phyloP scores from a whole-genome alignment of 2,888 invertebrate genomes.

The Trissolcus brochymenae region DNA sequence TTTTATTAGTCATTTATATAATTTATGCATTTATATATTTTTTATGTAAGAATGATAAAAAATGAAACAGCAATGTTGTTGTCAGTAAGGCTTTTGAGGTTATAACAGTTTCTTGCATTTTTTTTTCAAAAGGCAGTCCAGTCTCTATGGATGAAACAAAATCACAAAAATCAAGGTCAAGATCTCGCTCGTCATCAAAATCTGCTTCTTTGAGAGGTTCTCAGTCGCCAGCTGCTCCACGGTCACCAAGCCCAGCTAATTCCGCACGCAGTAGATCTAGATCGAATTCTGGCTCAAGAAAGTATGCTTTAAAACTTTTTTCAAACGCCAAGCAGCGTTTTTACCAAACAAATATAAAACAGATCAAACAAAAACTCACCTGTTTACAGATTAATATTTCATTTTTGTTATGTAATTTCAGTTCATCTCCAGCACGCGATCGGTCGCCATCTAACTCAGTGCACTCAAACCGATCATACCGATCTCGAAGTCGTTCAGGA shows the following conservation, averaged over 20 bases:
- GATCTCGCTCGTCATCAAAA: conserved; percentile 61
- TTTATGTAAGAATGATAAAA: too few species aligned
- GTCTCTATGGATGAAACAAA: conserved; percentile 5
- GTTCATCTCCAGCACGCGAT: conserved; percentile 14
- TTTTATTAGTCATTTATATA: too few species aligned
- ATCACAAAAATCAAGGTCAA: conserved; percentile 63
- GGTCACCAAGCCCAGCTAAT: conserved; percentile 63
- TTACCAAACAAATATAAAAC: background rate
- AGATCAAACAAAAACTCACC: background rate
- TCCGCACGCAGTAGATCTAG: conserved; percentile 63
- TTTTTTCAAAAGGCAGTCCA: too few species aligned
- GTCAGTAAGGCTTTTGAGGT: too few species aligned
- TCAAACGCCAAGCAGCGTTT: too few species aligned
- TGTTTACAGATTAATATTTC: too few species aligned
- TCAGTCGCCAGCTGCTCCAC: conserved; percentile 28
- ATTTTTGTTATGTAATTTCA: conserved; percentile 4
- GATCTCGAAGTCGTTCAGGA: conserved; percentile 19
- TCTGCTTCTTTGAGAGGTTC: conserved; percentile 52
- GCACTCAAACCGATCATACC: conserved; percentile 3
- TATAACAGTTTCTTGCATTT: too few species aligned
- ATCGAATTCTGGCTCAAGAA: conserved; percentile 64
- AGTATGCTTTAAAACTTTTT: conserved; percentile 7
- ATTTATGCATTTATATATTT: too few species aligned
- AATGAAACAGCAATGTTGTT: too few species aligned
- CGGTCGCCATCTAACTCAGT: background rate